These are phyloP conservation scores for Papilio machaon DNA, from an alignment of 1,140 invertebrate species.

Conservation along the genomic window DNA sequence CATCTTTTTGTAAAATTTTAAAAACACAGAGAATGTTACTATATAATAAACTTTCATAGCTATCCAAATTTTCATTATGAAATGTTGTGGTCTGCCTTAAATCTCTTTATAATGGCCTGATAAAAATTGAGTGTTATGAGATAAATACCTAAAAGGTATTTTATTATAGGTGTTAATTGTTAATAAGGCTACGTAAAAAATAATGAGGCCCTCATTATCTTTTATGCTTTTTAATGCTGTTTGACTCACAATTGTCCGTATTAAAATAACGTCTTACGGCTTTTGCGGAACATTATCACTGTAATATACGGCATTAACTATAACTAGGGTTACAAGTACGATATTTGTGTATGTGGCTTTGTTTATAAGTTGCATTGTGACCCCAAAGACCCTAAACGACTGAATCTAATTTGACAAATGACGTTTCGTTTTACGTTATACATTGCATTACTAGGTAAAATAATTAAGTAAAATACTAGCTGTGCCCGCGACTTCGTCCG, in stretches of 20 bases:
- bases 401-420: too few species aligned
- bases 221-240: background rate
- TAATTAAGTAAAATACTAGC: too few species aligned
- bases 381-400: too few species aligned
- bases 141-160: slow-evolving; percentile 4
- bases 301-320: too few species aligned
- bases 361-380: too few species aligned
- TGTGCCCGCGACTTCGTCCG: too few species aligned
- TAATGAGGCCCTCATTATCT: background rate
- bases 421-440: too few species aligned
- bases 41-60: background rate
- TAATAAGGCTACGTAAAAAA: slow-evolving; percentile 9
- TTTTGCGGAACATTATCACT: background rate
- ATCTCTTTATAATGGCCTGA: background rate
- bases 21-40: background rate
- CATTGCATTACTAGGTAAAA: too few species aligned
- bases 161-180: background rate
- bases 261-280: background rate
- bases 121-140: background rate
- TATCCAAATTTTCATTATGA: background rate
- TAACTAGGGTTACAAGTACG: too few species aligned
- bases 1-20: background rate
- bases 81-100: background rate
- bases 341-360: too few species aligned
- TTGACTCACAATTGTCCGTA: background rate